Evolutionary conservation across 2,797 vertebrate species (phyloP).

Genomic region (Alectoris magna): DNA sequence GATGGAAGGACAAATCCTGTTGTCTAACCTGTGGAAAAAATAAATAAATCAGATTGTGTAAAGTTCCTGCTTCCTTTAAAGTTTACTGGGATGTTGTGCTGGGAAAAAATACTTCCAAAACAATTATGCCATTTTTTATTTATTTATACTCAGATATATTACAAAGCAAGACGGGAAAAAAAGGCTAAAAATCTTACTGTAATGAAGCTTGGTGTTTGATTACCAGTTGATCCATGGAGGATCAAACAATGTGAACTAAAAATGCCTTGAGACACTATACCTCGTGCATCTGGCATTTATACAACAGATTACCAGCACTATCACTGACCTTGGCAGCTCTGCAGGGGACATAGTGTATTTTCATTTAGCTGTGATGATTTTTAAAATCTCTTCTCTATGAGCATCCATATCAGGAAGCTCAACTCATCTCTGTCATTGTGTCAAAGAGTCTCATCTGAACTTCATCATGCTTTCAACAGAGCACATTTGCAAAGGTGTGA

Average conservation of each 20-base stretch:
- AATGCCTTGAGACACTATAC: constrained; percentile 54
- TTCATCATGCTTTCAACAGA: constrained; percentile 37
- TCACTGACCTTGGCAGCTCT: constrained; percentile 72
- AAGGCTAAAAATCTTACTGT: constrained; percentile 58
- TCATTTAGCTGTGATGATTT: constrained; percentile 65
- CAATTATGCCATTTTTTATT: constrained; percentile 23
- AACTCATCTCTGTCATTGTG: constrained; percentile 26
- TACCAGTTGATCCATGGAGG: constrained; percentile 24
- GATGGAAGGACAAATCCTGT: neutral
- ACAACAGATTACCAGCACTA: constrained; percentile 64
- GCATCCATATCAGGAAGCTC: constrained; percentile 50
- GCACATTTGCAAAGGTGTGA: constrained; percentile 36
- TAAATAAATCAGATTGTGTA: neutral
- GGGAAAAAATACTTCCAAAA: neutral
- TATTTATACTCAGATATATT: constrained; percentile 49
- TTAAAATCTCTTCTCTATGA: constrained; percentile 68
- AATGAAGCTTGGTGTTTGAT: constrained; percentile 70
- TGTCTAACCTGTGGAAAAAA: neutral
- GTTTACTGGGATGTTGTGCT: neutral
- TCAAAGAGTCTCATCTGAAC: constrained; percentile 54
- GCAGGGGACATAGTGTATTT: constrained; percentile 63
- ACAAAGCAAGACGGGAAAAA: constrained; percentile 37
- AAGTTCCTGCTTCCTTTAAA: neutral
- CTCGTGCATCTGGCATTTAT: constrained; percentile 63
- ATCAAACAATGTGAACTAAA: constrained; percentile 55